Conservation (phyloP, 1,140 invertebrate genomes). For the Calosoma granatense region DNA sequence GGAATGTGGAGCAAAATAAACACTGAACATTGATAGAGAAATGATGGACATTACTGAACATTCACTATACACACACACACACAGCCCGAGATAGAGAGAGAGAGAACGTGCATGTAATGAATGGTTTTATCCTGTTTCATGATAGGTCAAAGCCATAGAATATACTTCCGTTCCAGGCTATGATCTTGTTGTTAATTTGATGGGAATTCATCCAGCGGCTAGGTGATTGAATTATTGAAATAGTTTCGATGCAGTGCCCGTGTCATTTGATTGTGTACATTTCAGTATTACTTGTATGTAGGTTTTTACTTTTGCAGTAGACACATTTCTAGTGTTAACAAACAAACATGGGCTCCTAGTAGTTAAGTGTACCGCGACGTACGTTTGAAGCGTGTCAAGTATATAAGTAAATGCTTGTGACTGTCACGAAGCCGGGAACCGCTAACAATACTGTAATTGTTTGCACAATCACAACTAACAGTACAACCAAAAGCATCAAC, state of each 20-base stretch:
- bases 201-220: too few relatives aligned
- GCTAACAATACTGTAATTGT: not conserved
- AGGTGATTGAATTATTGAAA: not conserved
- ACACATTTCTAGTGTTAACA: too few relatives aligned
- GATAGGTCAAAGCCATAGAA: not conserved
- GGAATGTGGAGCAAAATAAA: not conserved
- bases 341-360: too few relatives aligned
- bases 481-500: not conserved
- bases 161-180: not conserved
- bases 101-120: not conserved
- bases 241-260: too few relatives aligned
- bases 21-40: too few relatives aligned
- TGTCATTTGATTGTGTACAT: too few relatives aligned
- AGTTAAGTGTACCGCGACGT: too few relatives aligned
- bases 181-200: not conserved
- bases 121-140: not conserved
- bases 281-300: too few relatives aligned
- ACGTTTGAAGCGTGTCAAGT: not conserved
- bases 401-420: not conserved
- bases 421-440: not conserved
- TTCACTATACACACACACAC: too few relatives aligned
- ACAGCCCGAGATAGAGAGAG: too few relatives aligned
- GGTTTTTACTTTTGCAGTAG: too few relatives aligned
- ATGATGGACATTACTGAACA: too few relatives aligned
- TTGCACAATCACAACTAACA: not conserved